phyloP scores from a whole-genome alignment of 30 jellyfish, hydroid and myxozoan species.

The Pelagia noctiluca region DNA sequence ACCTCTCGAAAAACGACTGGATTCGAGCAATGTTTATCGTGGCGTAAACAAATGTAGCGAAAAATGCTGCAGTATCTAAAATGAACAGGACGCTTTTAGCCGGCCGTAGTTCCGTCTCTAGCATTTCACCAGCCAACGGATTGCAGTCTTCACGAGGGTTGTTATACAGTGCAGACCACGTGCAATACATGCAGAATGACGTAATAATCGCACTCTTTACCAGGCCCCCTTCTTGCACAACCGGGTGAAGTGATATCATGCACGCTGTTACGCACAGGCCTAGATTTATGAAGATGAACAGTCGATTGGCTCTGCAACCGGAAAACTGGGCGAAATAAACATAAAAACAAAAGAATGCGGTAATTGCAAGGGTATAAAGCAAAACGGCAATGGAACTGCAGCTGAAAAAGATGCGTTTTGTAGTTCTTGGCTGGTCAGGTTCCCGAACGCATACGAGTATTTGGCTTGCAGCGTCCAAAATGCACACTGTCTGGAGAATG shows the following conservation, averaged over 20 bases:
- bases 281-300: constrained; percentile 84
- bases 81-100: constrained; percentile 56
- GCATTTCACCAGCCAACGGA: constrained; percentile 82
- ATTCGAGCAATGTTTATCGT: constrained; percentile 54
- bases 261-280: constrained; percentile 84
- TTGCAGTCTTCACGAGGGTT: constrained; percentile 92
- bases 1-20: constrained; percentile 41
- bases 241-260: constrained; percentile 85
- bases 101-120: constrained; percentile 77
- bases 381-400: constrained; percentile 77
- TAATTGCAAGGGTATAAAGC: constrained; percentile 65
- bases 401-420: constrained; percentile 56
- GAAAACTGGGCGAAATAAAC: constrained; percentile 82
- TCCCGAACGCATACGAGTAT: constrained; percentile 31
- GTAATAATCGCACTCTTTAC: constrained; percentile 89
- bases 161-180: constrained; percentile 93
- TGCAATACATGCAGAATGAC: constrained; percentile 89
- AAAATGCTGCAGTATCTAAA: constrained; percentile 57
- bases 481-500: constrained; percentile 60
- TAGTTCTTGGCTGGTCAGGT: neutral
- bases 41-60: constrained; percentile 53
- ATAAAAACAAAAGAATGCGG: constrained; percentile 86
- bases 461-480: constrained; percentile 73
- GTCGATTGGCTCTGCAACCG: constrained; percentile 79
- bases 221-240: constrained; percentile 84